These are phyloP conservation scores for Eilema sororculum DNA, from an alignment of 2,888 invertebrate genomes.

Conservation along the genomic window DNA sequence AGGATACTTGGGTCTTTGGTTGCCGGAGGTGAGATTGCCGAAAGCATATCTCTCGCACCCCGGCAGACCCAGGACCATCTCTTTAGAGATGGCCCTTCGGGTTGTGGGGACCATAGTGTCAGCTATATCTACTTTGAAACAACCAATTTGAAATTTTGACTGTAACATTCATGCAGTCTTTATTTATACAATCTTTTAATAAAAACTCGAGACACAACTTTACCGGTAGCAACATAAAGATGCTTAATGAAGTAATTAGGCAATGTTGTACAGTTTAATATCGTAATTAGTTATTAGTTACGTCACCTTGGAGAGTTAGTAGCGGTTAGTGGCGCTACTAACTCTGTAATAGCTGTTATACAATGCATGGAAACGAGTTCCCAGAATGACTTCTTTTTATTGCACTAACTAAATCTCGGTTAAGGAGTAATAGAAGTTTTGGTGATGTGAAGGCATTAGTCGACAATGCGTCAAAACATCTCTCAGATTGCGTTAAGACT, in stretches of 20 bases:
- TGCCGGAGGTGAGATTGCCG: no score
- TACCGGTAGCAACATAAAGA: background rate
- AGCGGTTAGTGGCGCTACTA: no score
- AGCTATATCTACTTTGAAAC: no score
- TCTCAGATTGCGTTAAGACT: background rate
- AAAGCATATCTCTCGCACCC: no score
- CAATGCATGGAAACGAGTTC: background rate
- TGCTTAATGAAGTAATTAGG: background rate
- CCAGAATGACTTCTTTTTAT: background rate
- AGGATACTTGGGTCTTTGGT: no score
- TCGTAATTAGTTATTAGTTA: slow-evolving; percentile 7
- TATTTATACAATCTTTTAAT: background rate
- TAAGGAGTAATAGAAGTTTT: background rate
- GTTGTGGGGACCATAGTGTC: no score
- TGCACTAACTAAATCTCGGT: background rate
- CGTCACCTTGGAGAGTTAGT: background rate
- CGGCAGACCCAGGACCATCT: no score
- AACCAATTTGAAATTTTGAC: no score
- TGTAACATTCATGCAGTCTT: background rate
- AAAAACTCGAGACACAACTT: background rate
- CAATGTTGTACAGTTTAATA: background rate
- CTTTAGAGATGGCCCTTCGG: no score
- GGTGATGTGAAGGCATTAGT: background rate
- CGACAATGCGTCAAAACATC: background rate
- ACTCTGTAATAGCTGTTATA: background rate